Percentiles rank a stretch among this genome's conserved stretches.
Conservation (phyloP, 1,140 invertebrate genomes). For the Habropoda laboriosa region DNA sequence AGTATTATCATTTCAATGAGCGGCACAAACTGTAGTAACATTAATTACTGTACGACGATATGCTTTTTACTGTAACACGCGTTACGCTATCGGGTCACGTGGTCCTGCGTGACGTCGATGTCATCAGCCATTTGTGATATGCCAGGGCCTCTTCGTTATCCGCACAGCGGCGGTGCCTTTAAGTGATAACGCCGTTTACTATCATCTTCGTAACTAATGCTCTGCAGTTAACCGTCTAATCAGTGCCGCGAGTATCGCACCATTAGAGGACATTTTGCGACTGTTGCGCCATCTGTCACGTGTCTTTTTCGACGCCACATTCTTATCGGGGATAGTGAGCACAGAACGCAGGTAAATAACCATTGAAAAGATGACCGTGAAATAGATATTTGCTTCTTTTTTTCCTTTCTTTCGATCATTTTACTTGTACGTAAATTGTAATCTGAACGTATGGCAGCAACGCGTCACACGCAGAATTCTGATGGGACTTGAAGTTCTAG, state of each 20-base stretch:
- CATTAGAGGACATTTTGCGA: slow-evolving; percentile 29
- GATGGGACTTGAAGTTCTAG: slow-evolving; percentile 13
- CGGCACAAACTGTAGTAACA: slow-evolving; percentile 24
- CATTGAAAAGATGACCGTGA: neutral
- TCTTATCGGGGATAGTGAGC: neutral
- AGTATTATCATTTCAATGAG: slow-evolving; percentile 64
- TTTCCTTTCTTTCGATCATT: neutral
- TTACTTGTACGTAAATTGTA: neutral
- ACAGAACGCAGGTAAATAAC: slow-evolving; percentile 2
- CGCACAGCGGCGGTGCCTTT: slow-evolving; percentile 35
- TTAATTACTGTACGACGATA: slow-evolving; percentile 59
- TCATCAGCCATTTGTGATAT: slow-evolving; percentile 18
- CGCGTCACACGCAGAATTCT: neutral
- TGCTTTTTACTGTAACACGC: slow-evolving; percentile 53
- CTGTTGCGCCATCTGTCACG: slow-evolving; percentile 11
- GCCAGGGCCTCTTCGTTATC: slow-evolving; percentile 48
- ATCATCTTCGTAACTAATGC: slow-evolving; percentile 64
- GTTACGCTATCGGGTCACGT: slow-evolving; percentile 44
- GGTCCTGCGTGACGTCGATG: neutral
- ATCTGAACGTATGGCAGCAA: neutral
- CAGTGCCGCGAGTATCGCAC: slow-evolving; percentile 34
- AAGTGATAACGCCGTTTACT: slow-evolving; percentile 60
- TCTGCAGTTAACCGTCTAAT: slow-evolving; percentile 59
- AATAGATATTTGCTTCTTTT: neutral
- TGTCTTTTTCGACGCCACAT: neutral